Base-by-base conservation (phyloP, 1,140 invertebrate species). In the Conus betulinus region DNA sequence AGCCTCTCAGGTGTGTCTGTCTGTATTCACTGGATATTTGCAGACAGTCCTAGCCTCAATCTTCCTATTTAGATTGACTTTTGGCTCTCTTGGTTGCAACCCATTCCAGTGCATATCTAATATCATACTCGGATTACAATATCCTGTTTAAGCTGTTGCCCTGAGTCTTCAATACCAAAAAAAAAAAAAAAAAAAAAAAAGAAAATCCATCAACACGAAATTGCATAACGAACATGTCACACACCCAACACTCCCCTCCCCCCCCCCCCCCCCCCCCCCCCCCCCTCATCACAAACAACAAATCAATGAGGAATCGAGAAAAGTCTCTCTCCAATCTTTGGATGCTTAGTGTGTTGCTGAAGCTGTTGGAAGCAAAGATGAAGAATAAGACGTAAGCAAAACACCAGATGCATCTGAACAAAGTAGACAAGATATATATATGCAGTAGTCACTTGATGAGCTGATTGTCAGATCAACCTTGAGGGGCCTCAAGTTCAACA, bases 361-460 rank as follows among this genome's bases (percentile, higher is more conserved):
- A 71, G 67, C 67, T 71, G 67, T 71, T 71, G 67, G 67, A 71
- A 71, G 67, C 67, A 71, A 71, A 23, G 67, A 71, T 20, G 20
- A 71, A 71, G 67, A 71, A 13, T 11, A 20, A 6, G 6, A 23
- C 6, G 67, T 23, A 23, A 71, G 17, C 67, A 71, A 71, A 71
- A 71, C 67, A 63, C 17, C 60, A 71, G 67, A 71, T 71, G 67
- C 67, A 71, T 71, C 67, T 71, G 67, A 71, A 71, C 67, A 71
- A 23, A 71, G 67, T 17, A 71, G 4, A 71, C 8, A 71, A 71
- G 6, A 7, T 13, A 63, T 63, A 63, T 63, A 63, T 13, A 63
- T 63, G 60, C 10, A 13, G 17, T 20, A 71, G 67, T 23, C 67
- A 71, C 11, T 71, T 23, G 6, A 23, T n/a, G 23, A 71, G 67